Conservation (phyloP, 92 coral and sea anemone species). For the Siderastrea radians region DNA sequence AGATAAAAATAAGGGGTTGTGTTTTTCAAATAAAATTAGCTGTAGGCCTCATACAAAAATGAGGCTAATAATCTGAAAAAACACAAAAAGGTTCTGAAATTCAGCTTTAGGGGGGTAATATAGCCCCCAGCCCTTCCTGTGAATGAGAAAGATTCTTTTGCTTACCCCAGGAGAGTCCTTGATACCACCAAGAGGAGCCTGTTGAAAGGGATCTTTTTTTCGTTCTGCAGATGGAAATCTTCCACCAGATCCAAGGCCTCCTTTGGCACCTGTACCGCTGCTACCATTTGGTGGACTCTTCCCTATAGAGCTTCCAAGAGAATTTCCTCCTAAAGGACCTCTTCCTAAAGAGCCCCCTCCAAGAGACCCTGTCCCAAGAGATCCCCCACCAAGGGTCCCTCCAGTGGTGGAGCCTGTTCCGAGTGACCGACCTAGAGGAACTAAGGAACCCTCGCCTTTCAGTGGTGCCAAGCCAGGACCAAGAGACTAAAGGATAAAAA, state of each 20-base stretch:
- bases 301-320: constrained; percentile 74
- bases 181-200: constrained; percentile 63
- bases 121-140: too few relatives aligned
- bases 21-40: too few relatives aligned
- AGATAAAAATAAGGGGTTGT: too few relatives aligned
- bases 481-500: constrained; percentile 15
- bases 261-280: constrained; percentile 38
- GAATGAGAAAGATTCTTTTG: not conserved
- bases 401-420: constrained; percentile 70
- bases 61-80: too few relatives aligned
- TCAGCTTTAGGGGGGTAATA: too few relatives aligned
- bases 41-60: too few relatives aligned
- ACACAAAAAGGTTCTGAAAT: too few relatives aligned
- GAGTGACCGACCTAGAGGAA: constrained; percentile 75
- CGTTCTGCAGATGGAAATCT: constrained; percentile 52
- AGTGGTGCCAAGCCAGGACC: constrained; percentile 80
- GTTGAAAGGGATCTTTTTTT: constrained; percentile 64
- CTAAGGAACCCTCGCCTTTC: constrained; percentile 83
- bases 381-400: constrained; percentile 51
- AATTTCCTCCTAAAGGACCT: constrained; percentile 59
- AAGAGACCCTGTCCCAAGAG: constrained; percentile 60
- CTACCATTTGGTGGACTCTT: constrained; percentile 30
- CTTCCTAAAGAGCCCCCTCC: constrained; percentile 84
- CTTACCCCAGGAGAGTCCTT: constrained; percentile 63
- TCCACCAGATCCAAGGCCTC: constrained; percentile 54